phyloP scores from a whole-genome alignment of 2,797 vertebrate species.

The Toxotes lorentzi region DNA sequence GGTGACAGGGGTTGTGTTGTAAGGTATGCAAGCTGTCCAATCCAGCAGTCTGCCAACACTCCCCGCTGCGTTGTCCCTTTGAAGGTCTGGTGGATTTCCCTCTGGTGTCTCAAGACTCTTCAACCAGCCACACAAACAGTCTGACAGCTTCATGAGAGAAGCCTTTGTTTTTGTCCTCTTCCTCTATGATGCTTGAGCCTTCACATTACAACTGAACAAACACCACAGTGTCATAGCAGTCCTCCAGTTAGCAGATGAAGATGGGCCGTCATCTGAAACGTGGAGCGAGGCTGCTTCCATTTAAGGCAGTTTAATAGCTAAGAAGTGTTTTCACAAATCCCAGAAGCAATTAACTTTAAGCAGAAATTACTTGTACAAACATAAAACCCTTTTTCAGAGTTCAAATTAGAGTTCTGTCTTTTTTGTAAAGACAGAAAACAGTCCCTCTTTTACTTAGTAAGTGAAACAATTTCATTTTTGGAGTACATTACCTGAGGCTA shows the following conservation, averaged over 20 bases:
- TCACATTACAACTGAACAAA: slow-evolving; percentile 62
- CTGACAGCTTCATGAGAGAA: slow-evolving; percentile 62
- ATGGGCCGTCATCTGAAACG: slow-evolving; percentile 46
- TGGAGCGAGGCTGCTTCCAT: slow-evolving; percentile 33
- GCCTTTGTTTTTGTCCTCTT: slow-evolving; percentile 64
- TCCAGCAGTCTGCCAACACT: slow-evolving; percentile 69
- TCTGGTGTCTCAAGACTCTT: slow-evolving; percentile 71
- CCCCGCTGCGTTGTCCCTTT: slow-evolving; percentile 70
- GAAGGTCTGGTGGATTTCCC: slow-evolving; percentile 79
- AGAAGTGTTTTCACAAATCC: slow-evolving; percentile 50
- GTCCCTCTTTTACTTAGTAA: slow-evolving; percentile 35
- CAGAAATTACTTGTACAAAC: slow-evolving; percentile 39
- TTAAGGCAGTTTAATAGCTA: slow-evolving; percentile 32
- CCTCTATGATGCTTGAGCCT: slow-evolving; percentile 27
- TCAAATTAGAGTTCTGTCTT: slow-evolving; percentile 37
- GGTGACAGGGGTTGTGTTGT: slow-evolving; percentile 55
- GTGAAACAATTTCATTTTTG: slow-evolving; percentile 59
- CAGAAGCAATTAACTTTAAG: slow-evolving; percentile 47
- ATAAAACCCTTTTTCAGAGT: slow-evolving; percentile 48
- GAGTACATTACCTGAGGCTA: slow-evolving; percentile 50
- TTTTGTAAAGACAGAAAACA: slow-evolving; percentile 27
- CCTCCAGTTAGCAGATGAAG: slow-evolving; percentile 32
- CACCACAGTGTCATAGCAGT: slow-evolving; percentile 34
- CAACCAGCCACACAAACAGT: slow-evolving; percentile 69
- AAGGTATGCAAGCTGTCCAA: slow-evolving; percentile 80